These are phyloP conservation scores for Eristalinus aeneus DNA, from an alignment of 2,888 invertebrate species.

Conservation along the genomic window DNA sequence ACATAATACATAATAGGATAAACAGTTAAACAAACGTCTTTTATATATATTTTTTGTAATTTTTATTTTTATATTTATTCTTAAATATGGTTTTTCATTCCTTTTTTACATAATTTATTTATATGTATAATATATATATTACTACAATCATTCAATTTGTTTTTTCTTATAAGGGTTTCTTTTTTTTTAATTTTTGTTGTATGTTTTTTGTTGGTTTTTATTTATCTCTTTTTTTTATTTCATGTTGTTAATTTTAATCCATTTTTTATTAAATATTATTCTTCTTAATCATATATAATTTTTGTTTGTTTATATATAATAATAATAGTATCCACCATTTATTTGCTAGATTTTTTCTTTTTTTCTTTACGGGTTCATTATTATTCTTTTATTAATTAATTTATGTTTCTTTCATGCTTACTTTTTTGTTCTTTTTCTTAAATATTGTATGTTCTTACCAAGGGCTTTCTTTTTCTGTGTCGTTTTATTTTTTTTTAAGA, in stretches of 20 bases:
- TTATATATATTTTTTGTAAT: constrained; percentile 70
- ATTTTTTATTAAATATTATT: constrained; percentile 60
- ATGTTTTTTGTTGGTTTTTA: constrained; percentile 8
- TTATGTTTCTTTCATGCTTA: constrained; percentile 46
- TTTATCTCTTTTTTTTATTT: constrained; percentile 15
- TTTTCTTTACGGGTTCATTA: constrained; percentile 29
- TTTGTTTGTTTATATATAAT: constrained; percentile 54
- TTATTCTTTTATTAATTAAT: constrained; percentile 44
- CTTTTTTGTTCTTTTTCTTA: background rate
- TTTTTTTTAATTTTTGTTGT: constrained; percentile 28
- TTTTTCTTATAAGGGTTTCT: constrained; percentile 49
- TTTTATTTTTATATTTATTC: constrained; percentile 72
- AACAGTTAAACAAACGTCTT: constrained; percentile 42
- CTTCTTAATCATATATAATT: constrained; percentile 60
- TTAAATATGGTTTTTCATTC: constrained; percentile 72
- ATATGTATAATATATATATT: constrained; percentile 72
- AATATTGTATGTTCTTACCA: background rate
- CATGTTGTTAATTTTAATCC: constrained; percentile 49
- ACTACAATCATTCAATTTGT: constrained; percentile 71
- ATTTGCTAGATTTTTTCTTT: constrained; percentile 64
- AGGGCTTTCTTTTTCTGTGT: background rate
- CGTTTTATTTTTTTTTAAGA: background rate
- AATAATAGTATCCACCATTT: constrained; percentile 70
- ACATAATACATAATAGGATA: no score
- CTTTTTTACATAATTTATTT: constrained; percentile 73